Percentiles rank a stretch among this genome's conserved stretches.
These are phyloP conservation scores for Sebastes taczanowskii DNA, from an alignment of 2,797 vertebrate genomes.

Conservation along the genomic window DNA sequence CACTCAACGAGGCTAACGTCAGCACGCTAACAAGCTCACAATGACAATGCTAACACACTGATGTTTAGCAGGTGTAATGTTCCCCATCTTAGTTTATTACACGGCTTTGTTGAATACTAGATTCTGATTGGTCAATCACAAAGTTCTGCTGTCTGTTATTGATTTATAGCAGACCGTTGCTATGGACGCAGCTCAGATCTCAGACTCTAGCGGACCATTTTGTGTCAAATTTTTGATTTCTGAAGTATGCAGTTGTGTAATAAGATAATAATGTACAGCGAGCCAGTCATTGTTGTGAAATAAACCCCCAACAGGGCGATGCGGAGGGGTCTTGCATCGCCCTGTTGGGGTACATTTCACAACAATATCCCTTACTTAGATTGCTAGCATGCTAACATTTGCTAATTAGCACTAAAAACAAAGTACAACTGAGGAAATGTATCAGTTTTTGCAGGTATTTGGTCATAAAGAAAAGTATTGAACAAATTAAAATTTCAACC, in stretches of 20 bases:
- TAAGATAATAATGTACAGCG: no score
- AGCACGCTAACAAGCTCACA: background rate
- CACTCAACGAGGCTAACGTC: background rate
- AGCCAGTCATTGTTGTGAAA: rapidly evolving
- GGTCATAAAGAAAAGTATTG: background rate
- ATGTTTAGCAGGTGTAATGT: background rate
- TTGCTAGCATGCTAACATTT: background rate
- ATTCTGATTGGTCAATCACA: no score
- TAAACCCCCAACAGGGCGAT: no score
- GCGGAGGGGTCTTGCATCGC: no score
- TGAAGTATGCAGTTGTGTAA: no score
- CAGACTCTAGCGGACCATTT: no score
- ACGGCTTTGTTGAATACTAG: rapidly evolving
- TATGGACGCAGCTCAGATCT: no score
- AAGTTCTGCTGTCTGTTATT: no score
- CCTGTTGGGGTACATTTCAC: no score
- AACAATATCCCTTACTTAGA: no score
- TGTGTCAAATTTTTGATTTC: no score
- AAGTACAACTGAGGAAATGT: background rate
- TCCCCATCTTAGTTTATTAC: background rate
- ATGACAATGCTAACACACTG: background rate
- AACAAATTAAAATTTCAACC: background rate
- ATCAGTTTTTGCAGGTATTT: background rate
- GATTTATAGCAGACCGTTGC: no score
- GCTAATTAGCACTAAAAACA: background rate